Evolutionary conservation across 35 echinoderm and acorn worm species (phyloP), one percentile per base, ranked within the genome.

Genomic region (Diadema setosum): DNA sequence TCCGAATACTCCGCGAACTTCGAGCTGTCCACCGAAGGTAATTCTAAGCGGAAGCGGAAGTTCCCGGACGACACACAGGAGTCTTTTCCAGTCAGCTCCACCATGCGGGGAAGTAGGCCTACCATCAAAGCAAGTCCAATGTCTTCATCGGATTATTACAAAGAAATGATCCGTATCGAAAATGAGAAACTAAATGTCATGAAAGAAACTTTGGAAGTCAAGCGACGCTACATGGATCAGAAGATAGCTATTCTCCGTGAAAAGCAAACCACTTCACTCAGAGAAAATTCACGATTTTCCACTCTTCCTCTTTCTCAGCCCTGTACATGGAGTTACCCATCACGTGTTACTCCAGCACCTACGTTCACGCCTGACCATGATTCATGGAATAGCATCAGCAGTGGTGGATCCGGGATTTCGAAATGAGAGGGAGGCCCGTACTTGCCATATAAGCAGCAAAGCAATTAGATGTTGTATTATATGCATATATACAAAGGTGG

Each of bases 111-210:
- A 56, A 84, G 46, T 56, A 58, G 56, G 58, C 58, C 58, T 61
- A 61, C 58, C 25, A 15, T 59, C 20, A 84, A 84, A 84, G 33
- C 49, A 84, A 84, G 42, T 59, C 6, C 27, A 59, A 59, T 84
- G 82, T 57, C 82, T 59, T 84, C 82, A n/a, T 60, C 49, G 31
- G 82, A 84, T 24, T 84, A 59, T 18, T 84, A 60, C 29, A 57
- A 25, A 56, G 50, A 60, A 58, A 84, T 84, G 49, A 84, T 84
- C 48, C 82, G 50, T 84, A 84, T 84, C 82, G 48, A 84, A 60
- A 84, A 24, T 11, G 82, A 84, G 32, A 84, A 84, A 84, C 82
- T 84, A 5, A 18, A 34, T 60, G 46, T 84, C 11, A 84, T 81
- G 78, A 81, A 81, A 27, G 78, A 81, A 81, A 81, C 78, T 20